phyloP scores from a whole-genome alignment of 2,888 invertebrate genomes.

The Epirrhoe tristata region DNA sequence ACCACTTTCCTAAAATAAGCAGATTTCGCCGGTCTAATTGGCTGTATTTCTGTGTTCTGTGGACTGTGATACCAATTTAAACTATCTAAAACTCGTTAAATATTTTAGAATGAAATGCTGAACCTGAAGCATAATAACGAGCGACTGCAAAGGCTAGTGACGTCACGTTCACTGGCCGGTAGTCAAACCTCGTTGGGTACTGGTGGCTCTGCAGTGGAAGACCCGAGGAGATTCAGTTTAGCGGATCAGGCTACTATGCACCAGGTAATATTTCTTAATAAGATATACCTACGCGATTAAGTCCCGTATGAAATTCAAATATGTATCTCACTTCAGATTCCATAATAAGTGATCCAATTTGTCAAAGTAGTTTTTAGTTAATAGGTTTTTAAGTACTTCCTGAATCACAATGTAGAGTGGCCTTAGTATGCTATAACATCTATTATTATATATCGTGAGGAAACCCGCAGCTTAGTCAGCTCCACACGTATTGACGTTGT shows the following conservation, averaged over 20 bases:
- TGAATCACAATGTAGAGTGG: too few relatives aligned
- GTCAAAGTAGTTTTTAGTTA: too few relatives aligned
- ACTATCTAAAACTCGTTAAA: constrained; percentile 28
- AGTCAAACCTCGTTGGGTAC: constrained; percentile 86
- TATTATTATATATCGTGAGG: too few relatives aligned
- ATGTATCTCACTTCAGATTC: too few relatives aligned
- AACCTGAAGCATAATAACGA: constrained; percentile 98
- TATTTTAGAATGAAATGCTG: constrained; percentile 95
- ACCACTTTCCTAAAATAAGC: background rate
- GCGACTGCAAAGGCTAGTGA: constrained; percentile 94
- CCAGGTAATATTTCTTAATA: constrained; percentile 71
- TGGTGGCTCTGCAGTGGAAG: constrained; percentile 78
- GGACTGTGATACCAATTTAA: constrained; percentile 1
- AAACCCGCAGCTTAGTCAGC: too few relatives aligned
- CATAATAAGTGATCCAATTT: too few relatives aligned
- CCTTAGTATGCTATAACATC: too few relatives aligned
- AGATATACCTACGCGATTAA: too few relatives aligned
- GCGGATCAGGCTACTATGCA: constrained; percentile 84
- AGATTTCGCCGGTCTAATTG: background rate
- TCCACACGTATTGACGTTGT: too few relatives aligned
- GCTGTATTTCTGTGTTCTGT: too few relatives aligned
- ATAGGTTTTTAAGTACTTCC: too few relatives aligned
- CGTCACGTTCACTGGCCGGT: constrained; percentile 86
- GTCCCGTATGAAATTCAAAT: too few relatives aligned
- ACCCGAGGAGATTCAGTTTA: constrained; percentile 86